Base-by-base conservation (phyloP, 2,888 invertebrate species). In the Cylloceria caligata region DNA sequence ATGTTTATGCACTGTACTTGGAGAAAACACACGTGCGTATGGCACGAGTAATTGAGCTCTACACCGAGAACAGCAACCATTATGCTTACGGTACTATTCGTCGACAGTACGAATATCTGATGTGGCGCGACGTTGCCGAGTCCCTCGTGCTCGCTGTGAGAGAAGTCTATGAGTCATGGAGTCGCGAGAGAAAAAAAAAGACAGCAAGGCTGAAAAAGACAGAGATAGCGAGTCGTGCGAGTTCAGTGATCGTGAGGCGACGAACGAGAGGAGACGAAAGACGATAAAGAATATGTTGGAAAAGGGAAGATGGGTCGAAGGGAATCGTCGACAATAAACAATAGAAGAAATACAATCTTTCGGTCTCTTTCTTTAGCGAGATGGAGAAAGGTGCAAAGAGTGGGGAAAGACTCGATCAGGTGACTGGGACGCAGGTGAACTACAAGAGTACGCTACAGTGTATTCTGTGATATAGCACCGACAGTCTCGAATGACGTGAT, bases 81-180 rank as follows among this genome's bases (percentile, higher is more conserved):
- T 55, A 55, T 30, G 30, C 71, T 57, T 27, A 21, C 39, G 55
- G 39, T 45, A 55, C 39, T n/a, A 11, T 19, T 16, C 13, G 34
- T 19, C 13, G 60, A 30, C 3, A 47, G 52, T 52, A 11, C 13
- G 16, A 13, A 19, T 30, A 6, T 47, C 64, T 49, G 62, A 80
- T 69, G 71, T 36, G 65, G 19, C 55, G 77, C 62, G 57, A 64
- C 65, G 74, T 78, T 78, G 78, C 64, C 69, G 78, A 65, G 68
- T 68, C 69, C n/a, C 68, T 52, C 47, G 49, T 30, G 16, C 74
- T 74, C 77, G 68, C n/a, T 69, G 39, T 64, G 69, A 78, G 69
- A 74, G 49, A 47, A 64, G 24, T 77, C 52, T 76, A 52, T 81
- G 81, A 78, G 64, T 81, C 81, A 81, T 67, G 49, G 57, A 71